Percentiles rank a stretch among this genome's conserved stretches.
Conservation (phyloP, 1,140 invertebrate genomes). For the Ips nitidus region DNA sequence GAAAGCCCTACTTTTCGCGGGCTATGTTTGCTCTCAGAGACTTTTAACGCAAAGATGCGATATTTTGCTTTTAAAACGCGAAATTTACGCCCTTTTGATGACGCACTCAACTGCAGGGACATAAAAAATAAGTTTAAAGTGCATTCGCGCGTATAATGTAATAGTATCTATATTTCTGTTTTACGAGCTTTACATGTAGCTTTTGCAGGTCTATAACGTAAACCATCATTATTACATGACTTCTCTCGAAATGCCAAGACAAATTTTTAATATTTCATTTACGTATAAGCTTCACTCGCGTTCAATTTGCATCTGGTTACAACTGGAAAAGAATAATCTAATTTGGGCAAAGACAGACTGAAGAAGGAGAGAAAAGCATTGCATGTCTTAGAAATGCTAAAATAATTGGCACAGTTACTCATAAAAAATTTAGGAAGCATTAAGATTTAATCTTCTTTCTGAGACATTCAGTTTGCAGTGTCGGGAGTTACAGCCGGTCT, state of each 20-base stretch:
- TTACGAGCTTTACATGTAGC: neutral
- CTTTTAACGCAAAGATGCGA: constrained; percentile 35
- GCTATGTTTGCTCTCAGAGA: constrained; percentile 36
- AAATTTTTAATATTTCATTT: neutral
- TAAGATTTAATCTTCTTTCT: constrained; percentile 28
- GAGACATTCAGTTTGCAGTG: constrained; percentile 13
- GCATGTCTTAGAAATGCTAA: constrained; percentile 6
- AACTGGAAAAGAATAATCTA: neutral
- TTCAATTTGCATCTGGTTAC: neutral
- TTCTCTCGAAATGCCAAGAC: neutral
- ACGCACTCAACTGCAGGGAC: constrained; percentile 29
- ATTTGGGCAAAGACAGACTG: no score
- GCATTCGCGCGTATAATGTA: constrained; percentile 22
- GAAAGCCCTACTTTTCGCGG: constrained; percentile 35
- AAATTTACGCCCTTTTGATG: constrained; percentile 36
- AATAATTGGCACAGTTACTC: constrained; percentile 17
- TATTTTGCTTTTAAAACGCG: constrained; percentile 35
- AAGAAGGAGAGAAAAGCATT: neutral
- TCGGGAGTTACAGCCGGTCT: constrained; percentile 27
- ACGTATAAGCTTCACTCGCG: neutral
- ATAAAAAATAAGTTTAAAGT: constrained; percentile 31
- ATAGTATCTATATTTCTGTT: constrained; percentile 8
- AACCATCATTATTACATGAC: neutral
- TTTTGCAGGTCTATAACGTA: neutral
- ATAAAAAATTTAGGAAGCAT: constrained; percentile 25